A percentile compares a stretch with the other conserved stretches of the same genome.
Conservation (phyloP, 2,797 vertebrate species). For the Siniperca obscura region DNA sequence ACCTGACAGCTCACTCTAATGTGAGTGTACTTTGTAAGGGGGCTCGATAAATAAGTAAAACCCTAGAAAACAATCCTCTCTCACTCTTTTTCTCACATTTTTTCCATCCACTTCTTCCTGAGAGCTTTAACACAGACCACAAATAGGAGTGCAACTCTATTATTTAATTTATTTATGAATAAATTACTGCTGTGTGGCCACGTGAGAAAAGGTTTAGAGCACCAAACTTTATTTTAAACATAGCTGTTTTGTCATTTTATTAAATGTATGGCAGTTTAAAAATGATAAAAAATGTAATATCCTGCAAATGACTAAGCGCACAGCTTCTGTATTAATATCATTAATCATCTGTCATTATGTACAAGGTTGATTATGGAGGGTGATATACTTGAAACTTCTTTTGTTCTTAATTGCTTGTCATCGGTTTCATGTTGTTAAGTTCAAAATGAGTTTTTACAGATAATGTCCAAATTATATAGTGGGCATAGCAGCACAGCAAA, state of each 20-base stretch:
- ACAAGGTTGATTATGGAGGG: slow-evolving; percentile 44
- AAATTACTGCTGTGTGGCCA: slow-evolving; percentile 65
- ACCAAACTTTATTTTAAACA: slow-evolving; percentile 57
- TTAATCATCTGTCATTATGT: slow-evolving; percentile 73
- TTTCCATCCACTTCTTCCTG: slow-evolving; percentile 25
- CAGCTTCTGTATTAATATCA: slow-evolving; percentile 72
- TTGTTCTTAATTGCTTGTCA: neutral
- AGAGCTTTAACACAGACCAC: slow-evolving; percentile 54
- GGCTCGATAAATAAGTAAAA: slow-evolving; percentile 77
- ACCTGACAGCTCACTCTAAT: slow-evolving; percentile 77
- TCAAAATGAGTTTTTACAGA: neutral
- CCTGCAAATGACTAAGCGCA: slow-evolving; percentile 55
- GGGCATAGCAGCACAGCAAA: neutral
- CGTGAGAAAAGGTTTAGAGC: slow-evolving; percentile 45
- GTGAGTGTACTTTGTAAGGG: slow-evolving; percentile 59
- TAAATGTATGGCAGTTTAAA: slow-evolving; percentile 66
- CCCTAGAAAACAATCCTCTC: slow-evolving; percentile 65
- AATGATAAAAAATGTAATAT: slow-evolving; percentile 73
- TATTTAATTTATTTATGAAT: slow-evolving; percentile 78
- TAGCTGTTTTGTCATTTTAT: slow-evolving; percentile 71
- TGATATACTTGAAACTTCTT: slow-evolving; percentile 14
- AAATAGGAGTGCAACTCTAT: slow-evolving; percentile 60
- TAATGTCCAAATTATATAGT: neutral
- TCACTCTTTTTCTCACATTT: slow-evolving; percentile 50
- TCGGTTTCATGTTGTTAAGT: neutral